Evolutionary conservation across 2,888 invertebrate genomes (phyloP), one percentile per base, ranked within the genome.

Genomic region (Rhogogaster chlorosoma): DNA sequence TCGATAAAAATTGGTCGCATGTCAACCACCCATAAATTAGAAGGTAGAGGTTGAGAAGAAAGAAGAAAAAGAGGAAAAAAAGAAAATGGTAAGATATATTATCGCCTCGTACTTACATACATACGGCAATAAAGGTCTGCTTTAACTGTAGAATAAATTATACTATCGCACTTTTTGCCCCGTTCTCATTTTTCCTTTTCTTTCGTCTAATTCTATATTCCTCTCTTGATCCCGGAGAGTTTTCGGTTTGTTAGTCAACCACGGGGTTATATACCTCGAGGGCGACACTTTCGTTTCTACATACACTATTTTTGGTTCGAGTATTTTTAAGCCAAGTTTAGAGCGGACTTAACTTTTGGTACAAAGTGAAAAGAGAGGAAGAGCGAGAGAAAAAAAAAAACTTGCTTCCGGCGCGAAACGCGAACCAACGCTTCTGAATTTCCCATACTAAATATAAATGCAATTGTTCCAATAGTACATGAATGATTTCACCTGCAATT

Each of bases 271-370:
- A 67, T 22, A 53, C 67, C 45, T 32, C 61, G 42, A 70, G 49
- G 67, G 67, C 64, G 83, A 70, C 83, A 83, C 67, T 83, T 70
- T 67, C 83, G 67, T 45, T 57, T 70, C 83, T 42, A 45, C 53
- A 42, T 61, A 64, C 83, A 89, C 90, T 90, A 89, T 90, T 90
- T 92, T 87, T 87, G 87, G 85, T 88, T 67, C 82, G 88, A 89
- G 89, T 92, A 92, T 92, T 92, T 92, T 92, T 91, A 91, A 90
- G 88, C 87, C 88, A 84, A 88, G 88, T 90, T 89, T 90, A 88
- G 89, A 82, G 70, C 42, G 67, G 67, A 64, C 84, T 84, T 82
- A 26, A 67, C 38, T 82, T 53, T 64, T 26, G 32, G 36, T 80
- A 73, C 85, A 87, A 53, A 77, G 36, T 49, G 15, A 73, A 22